Conservation (phyloP, 37 sponge, comb jelly and placozoan species). For the Amphimedon queenslandica region DNA sequence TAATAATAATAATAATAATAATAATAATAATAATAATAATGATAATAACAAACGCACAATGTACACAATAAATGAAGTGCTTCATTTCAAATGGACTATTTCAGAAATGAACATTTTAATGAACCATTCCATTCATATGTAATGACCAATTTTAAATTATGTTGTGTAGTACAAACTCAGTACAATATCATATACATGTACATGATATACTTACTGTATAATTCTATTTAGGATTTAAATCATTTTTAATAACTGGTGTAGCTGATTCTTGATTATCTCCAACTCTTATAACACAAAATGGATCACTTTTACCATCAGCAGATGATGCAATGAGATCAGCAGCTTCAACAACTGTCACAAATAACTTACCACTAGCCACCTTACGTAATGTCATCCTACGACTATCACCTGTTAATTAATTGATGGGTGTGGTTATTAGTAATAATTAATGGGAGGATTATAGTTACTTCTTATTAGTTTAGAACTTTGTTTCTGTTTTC, state of each 20-base stretch:
- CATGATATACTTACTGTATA: conserved; percentile 31
- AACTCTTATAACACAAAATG: conserved; percentile 70
- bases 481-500: conserved; percentile 43
- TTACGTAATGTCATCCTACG: neutral
- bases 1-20: neutral
- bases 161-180: too few species aligned
- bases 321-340: conserved; percentile 50
- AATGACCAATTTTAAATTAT: too few species aligned
- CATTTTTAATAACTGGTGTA: conserved; percentile 44
- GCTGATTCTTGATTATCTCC: conserved; percentile 49
- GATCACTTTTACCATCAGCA: conserved; percentile 68
- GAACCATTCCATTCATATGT: too few species aligned
- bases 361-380: neutral
- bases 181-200: too few species aligned
- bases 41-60: too few species aligned
- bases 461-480: conserved; percentile 18
- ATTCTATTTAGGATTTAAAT: conserved; percentile 81
- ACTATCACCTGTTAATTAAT: neutral
- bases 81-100: too few species aligned
- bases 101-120: too few species aligned
- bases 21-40: too few species aligned
- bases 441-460: neutral
- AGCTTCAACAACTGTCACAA: conserved; percentile 58
- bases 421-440: neutral
- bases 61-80: too few species aligned